phyloP scores from a whole-genome alignment of 2,888 invertebrate genomes.

The Apamea epomidion region DNA sequence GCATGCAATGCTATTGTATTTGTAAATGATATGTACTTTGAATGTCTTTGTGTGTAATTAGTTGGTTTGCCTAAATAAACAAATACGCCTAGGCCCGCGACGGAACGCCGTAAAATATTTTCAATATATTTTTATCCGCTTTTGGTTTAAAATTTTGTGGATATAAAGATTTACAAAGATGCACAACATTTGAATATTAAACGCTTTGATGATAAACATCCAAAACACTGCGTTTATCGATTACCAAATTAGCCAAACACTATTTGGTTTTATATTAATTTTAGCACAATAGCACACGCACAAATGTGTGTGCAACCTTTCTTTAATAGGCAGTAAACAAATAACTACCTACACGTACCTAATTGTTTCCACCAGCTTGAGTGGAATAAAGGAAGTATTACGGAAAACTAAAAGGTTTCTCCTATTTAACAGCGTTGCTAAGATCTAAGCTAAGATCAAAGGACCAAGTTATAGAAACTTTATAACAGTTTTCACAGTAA shows the following conservation, averaged over 20 bases:
- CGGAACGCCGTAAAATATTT: constrained; percentile 9
- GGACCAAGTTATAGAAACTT: constrained; percentile 15
- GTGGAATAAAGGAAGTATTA: constrained; percentile 4
- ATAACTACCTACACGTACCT: constrained; percentile 33
- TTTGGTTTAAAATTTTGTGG: not conserved
- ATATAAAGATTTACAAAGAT: not conserved
- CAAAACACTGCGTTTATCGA: not conserved
- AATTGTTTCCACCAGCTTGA: constrained; percentile 34
- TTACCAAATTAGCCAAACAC: not conserved
- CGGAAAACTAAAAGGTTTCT: constrained; percentile 45
- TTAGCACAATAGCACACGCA: not conserved
- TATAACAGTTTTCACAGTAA: not conserved
- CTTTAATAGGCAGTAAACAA: constrained; percentile 41
- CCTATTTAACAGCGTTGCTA: constrained; percentile 1
- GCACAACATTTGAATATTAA: constrained; percentile 6
- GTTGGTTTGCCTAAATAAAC: not conserved
- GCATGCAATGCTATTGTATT: no score
- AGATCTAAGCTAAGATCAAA: not conserved
- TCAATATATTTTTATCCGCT: constrained; percentile 1
- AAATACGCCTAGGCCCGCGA: constrained; percentile 20
- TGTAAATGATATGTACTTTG: no score
- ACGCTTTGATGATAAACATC: not conserved
- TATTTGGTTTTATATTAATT: not conserved
- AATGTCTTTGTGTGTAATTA: no score
- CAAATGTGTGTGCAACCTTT: constrained; percentile 12